Conservation (phyloP, 2,797 vertebrate genomes). For the Enteromius fasciolatus region DNA sequence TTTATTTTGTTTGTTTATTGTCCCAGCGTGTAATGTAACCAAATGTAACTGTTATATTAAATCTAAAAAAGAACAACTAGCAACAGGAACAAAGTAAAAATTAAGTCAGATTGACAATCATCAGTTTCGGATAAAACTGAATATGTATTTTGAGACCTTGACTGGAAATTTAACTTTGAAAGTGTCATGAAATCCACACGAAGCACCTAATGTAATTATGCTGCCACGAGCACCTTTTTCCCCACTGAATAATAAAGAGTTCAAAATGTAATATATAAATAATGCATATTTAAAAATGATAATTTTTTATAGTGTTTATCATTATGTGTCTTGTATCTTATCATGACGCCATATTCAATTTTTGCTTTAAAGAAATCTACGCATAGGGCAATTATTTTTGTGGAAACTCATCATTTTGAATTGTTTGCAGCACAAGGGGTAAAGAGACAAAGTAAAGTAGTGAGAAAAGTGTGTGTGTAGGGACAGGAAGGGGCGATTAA, state of each 20-base stretch:
- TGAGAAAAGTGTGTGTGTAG: not conserved
- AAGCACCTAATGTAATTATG: not conserved
- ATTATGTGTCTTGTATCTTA: not conserved
- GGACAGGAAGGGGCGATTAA: slow-evolving; percentile 32
- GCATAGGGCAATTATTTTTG: not conserved
- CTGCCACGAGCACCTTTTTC: not conserved
- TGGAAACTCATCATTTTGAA: not conserved
- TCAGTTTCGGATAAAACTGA: not conserved
- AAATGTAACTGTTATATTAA: too few species aligned
- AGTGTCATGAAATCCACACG: not conserved
- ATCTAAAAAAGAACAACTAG: not conserved
- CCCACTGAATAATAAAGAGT: not conserved
- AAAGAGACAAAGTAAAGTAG: not conserved
- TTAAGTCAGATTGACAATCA: not conserved
- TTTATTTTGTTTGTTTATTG: too few species aligned
- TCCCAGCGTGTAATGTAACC: too few species aligned
- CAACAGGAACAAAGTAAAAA: not conserved
- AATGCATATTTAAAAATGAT: not conserved
- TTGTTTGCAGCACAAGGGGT: slow-evolving; percentile 5
- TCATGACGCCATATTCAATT: not conserved
- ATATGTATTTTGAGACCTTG: not conserved
- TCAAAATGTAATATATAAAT: not conserved
- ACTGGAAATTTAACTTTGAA: not conserved
- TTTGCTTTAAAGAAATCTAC: not conserved
- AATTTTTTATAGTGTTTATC: not conserved